A percentile compares a stretch with the other conserved stretches of the same genome.
Evolutionary conservation across 2,888 invertebrate species (phyloP).

Genomic region (Atherix ibis): DNA sequence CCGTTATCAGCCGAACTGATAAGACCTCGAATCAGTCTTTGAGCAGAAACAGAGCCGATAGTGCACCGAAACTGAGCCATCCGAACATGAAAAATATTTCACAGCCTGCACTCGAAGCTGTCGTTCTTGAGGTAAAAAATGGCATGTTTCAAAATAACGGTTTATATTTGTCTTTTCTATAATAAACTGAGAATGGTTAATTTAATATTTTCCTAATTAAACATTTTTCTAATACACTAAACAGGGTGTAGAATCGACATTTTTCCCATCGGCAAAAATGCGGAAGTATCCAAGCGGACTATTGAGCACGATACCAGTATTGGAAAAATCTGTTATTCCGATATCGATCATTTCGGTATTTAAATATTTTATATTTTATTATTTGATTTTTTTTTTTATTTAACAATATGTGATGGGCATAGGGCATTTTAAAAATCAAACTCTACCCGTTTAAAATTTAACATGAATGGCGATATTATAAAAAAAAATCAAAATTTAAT

Average conservation of each 20-base stretch:
- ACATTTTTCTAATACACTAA: slow-evolving; percentile 9
- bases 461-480: too few species aligned
- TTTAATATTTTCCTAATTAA: slow-evolving; percentile 1
- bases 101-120: slow-evolving; percentile 37
- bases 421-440: too few species aligned
- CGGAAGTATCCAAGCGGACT: slow-evolving; percentile 33
- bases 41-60: slow-evolving; percentile 39
- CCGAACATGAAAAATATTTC: slow-evolving; percentile 42
- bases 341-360: slow-evolving; percentile 31
- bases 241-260: slow-evolving; percentile 33
- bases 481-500: too few species aligned
- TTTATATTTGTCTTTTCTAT: neutral
- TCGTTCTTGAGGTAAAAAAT: slow-evolving; percentile 39
- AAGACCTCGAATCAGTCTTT: slow-evolving; percentile 45
- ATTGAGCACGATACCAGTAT: slow-evolving; percentile 30
- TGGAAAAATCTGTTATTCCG: slow-evolving; percentile 31
- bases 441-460: too few species aligned
- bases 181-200: neutral
- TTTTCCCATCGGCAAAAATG: slow-evolving; percentile 29
- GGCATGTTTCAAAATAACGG: too few species aligned
- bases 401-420: too few species aligned
- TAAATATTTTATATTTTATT: too few species aligned
- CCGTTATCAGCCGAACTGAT: slow-evolving; percentile 32
- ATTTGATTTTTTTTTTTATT: too few species aligned
- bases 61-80: slow-evolving; percentile 43